These are phyloP conservation scores for Vanessa tameamea DNA, from an alignment of 1,140 invertebrate species.

Conservation along the genomic window DNA sequence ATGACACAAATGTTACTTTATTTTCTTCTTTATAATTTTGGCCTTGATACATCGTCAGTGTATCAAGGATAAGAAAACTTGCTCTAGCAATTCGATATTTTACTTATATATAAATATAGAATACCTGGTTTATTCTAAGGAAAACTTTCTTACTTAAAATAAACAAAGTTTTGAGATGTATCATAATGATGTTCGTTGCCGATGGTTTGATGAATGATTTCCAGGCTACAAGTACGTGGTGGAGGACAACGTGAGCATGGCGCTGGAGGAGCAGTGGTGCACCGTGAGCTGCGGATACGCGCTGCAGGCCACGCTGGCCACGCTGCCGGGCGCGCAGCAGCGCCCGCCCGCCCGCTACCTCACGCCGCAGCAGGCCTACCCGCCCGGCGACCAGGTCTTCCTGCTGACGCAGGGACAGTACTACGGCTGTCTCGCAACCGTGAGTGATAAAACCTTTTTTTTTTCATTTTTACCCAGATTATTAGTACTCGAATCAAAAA, in stretches of 20 bases:
- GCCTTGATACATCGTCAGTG: too few species aligned
- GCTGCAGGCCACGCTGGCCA: slow-evolving; percentile 85
- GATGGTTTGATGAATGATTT: too few species aligned
- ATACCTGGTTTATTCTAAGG: too few species aligned
- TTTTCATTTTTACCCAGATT: too few species aligned
- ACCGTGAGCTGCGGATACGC: slow-evolving; percentile 82
- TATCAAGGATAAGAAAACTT: too few species aligned
- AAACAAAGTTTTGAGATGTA: too few species aligned
- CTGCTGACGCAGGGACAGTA: slow-evolving; percentile 87
- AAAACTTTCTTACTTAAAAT: too few species aligned
- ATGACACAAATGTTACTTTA: too few species aligned
- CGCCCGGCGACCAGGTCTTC: slow-evolving; percentile 85
- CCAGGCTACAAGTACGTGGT: slow-evolving; percentile 74
- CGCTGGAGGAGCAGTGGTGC: slow-evolving; percentile 87
- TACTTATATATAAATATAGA: too few species aligned
- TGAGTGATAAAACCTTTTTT: slow-evolving; percentile 62
- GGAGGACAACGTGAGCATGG: slow-evolving; percentile 81
- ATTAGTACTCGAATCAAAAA: too few species aligned
- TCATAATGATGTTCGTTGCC: not conserved
- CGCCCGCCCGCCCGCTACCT: slow-evolving; percentile 73
- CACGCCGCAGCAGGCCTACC: slow-evolving; percentile 87
- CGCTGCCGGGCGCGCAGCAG: slow-evolving; percentile 80
- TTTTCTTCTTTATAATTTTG: too few species aligned
- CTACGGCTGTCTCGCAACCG: slow-evolving; percentile 90
- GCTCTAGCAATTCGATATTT: too few species aligned